Conservation (phyloP, 2,797 vertebrate species). For the Cyprinella venusta region DNA sequence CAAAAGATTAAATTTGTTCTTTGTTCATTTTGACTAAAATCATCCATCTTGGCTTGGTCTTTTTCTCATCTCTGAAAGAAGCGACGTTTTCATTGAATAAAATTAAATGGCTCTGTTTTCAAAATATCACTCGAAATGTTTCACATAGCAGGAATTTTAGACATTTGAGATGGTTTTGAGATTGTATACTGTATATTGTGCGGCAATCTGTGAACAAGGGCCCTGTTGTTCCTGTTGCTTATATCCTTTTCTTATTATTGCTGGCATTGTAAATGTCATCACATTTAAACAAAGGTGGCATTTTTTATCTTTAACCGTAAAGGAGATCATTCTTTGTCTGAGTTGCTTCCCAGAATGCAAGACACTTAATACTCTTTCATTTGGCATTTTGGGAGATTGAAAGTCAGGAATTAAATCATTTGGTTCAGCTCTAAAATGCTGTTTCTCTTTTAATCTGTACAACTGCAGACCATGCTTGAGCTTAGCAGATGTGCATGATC, state of each 20-base stretch:
- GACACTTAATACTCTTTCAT: not conserved
- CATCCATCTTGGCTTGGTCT: not conserved
- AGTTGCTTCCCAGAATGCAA: not conserved
- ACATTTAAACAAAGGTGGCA: slow-evolving; percentile 16
- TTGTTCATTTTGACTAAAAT: slow-evolving; percentile 18
- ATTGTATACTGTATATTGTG: not conserved
- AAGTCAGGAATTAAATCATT: not conserved
- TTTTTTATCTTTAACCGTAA: not conserved
- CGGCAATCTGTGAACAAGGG: not conserved
- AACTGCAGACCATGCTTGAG: not conserved
- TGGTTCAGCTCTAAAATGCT: not conserved
- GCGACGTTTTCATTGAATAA: not conserved
- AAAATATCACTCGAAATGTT: not conserved
- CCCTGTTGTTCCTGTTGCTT: not conserved
- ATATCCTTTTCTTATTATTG: not conserved
- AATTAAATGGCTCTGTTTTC: slow-evolving; percentile 7
- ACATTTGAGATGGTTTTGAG: not conserved
- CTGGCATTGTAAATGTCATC: slow-evolving; percentile 28
- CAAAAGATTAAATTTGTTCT: slow-evolving; percentile 4
- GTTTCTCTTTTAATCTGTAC: slow-evolving; percentile 15
- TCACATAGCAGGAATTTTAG: not conserved
- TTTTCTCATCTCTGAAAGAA: slow-evolving; percentile 7
- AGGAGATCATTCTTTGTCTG: not conserved
- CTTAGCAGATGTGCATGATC: not conserved
- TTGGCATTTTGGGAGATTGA: not conserved